Base-by-base conservation (phyloP, 2,797 vertebrate genomes). In the Channa striata region DNA sequence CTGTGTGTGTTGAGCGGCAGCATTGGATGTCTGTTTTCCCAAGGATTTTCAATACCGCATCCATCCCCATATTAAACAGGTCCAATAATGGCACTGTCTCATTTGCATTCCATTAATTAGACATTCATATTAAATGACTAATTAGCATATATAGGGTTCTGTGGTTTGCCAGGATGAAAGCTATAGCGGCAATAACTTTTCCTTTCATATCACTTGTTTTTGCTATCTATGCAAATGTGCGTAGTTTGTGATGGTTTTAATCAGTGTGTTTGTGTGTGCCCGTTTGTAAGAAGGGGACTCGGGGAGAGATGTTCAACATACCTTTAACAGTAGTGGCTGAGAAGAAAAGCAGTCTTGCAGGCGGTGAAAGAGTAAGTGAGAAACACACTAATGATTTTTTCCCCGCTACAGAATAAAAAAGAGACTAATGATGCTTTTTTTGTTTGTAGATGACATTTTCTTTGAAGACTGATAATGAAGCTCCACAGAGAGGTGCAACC, bases 101-200 rank as follows among this genome's bases (percentile, higher is more conserved):
- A 94, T 95, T 94, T 93, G 91, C 93, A 93, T 94, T 77, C 49
- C 43, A 81, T 94, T 93, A 95, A 95, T 94, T 95, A 94, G 86
- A 90, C 81, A 87, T 86, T 92, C 89, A 84, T 84, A 89, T 88
- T 91, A 87, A 89, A 90, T 69, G 76, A 65, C 53, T 91, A 90
- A 92, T 94, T 94, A 93, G 89, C 90, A 93, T 93, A 92, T 89
- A 93, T 89, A 91, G 72, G 80, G 68, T 78, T 82, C 72, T 58
- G 78, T 87, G 84, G 91, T 87, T 87, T 85, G 81, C 84, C 85
- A 81, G 81, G 83, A 78, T 85, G 90, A 90, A 89, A 86, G 81
- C 84, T 77, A 83, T 84, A 86, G 84, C 68, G 33, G 83, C 81
- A 82, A 88, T 91, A 92, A 91, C 87, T 90, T 92, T 86, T 84